Conservation (phyloP, 2,797 vertebrate genomes). For the Loris lydekkerianus region DNA sequence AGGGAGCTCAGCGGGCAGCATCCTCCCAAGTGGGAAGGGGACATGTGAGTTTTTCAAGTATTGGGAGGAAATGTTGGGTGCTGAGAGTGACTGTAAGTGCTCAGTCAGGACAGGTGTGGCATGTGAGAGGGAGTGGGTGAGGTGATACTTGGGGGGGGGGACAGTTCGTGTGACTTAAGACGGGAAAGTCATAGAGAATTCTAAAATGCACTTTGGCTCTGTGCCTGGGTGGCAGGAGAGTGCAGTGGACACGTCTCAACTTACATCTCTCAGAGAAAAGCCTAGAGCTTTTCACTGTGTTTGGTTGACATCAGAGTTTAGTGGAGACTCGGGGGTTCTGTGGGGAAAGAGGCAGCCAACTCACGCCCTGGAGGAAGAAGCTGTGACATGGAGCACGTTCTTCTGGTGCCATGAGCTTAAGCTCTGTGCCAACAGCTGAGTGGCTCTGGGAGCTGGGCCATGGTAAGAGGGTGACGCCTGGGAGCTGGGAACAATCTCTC, state of each 20-base stretch:
- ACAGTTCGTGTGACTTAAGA: fast-evolving
- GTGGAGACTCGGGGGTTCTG: neutral
- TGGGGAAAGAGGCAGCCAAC: neutral
- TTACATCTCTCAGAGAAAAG: neutral
- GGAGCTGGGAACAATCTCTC: neutral
- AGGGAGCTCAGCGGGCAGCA: fast-evolving
- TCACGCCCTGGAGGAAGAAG: neutral
- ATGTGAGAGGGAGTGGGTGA: neutral
- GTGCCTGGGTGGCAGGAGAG: too few species aligned
- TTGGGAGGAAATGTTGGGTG: neutral
- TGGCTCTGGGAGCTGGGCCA: neutral
- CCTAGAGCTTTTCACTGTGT: neutral
- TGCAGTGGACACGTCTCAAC: fast-evolving
- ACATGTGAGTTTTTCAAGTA: neutral
- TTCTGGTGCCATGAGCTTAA: fast-evolving
- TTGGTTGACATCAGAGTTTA: neutral
- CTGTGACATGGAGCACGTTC: fast-evolving
- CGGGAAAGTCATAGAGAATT: neutral
- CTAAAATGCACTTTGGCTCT: too few species aligned
- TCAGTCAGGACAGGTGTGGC: fast-evolving
- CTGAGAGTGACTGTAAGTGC: fast-evolving
- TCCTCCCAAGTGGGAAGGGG: too few species aligned
- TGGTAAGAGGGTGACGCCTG: fast-evolving
- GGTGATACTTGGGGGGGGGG: fast-evolving
- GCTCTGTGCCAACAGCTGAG: fast-evolving